phyloP scores from a whole-genome alignment of 2,113 vertebrate genomes.

The Ceyx margarethae region DNA sequence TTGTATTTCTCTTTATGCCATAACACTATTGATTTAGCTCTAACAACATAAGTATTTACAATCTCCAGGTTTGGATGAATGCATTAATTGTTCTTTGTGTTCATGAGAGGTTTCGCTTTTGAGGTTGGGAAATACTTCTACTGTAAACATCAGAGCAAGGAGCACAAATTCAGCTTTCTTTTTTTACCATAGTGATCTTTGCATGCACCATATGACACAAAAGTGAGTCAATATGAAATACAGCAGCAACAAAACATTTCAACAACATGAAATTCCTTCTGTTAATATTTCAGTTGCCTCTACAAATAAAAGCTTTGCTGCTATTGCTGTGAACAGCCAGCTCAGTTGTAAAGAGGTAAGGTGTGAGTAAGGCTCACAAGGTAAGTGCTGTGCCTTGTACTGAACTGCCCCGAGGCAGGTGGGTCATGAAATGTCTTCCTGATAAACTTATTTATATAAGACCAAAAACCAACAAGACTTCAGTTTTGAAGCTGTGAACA shows the following conservation, averaged over 20 bases:
- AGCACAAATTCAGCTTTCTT: constrained; percentile 19
- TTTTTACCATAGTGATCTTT: constrained; percentile 52
- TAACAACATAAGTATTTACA: constrained; percentile 22
- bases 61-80: constrained; percentile 17
- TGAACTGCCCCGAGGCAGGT: background rate
- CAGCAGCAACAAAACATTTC: background rate
- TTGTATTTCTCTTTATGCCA: background rate
- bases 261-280: background rate
- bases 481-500: background rate
- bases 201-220: background rate
- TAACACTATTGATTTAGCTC: background rate
- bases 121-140: constrained; percentile 56
- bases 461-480: background rate
- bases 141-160: constrained; percentile 39
- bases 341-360: background rate
- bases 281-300: constrained; percentile 1
- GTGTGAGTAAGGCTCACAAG: background rate
- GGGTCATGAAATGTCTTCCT: background rate
- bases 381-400: background rate
- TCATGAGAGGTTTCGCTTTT: background rate
- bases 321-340: background rate
- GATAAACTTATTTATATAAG: background rate
- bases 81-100: constrained; percentile 23
- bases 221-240: background rate
- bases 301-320: constrained; percentile 15